Conservation (phyloP, 2,113 vertebrate genomes). For the Hyla sarda region DNA sequence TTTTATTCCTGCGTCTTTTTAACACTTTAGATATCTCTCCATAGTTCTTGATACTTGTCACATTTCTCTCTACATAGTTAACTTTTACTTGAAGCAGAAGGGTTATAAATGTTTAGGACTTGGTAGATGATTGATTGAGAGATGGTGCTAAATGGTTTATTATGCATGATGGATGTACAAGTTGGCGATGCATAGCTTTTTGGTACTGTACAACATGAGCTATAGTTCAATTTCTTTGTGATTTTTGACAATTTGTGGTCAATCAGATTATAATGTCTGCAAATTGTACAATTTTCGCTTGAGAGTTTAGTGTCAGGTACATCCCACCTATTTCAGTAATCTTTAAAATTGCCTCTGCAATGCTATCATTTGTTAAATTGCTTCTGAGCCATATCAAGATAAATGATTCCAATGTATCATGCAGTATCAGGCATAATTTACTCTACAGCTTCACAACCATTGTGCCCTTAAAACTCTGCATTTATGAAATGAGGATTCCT, state of each 20-base stretch:
- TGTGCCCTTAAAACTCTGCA: constrained; percentile 25
- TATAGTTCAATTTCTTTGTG: not conserved
- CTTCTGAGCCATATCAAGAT: constrained; percentile 36
- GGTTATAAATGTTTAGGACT: constrained; percentile 7
- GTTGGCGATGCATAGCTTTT: not conserved
- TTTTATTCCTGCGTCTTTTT: not conserved
- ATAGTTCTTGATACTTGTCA: not conserved
- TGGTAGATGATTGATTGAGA: constrained; percentile 2
- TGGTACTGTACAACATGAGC: not conserved
- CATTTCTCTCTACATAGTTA: not conserved
- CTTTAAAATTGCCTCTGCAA: constrained; percentile 36
- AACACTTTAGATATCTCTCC: not conserved
- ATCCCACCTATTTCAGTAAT: constrained; percentile 37
- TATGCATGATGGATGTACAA: not conserved
- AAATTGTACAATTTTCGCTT: constrained; percentile 29
- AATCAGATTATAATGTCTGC: constrained; percentile 20
- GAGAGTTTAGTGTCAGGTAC: constrained; percentile 42
- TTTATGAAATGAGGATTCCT: not conserved
- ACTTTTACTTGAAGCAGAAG: not conserved
- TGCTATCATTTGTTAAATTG: constrained; percentile 47
- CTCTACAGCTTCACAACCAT: not conserved
- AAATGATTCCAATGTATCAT: constrained; percentile 36
- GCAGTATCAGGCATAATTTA: constrained; percentile 27
- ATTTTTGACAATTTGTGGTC: constrained; percentile 41
- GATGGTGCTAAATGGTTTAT: constrained; percentile 5